phyloP scores from a whole-genome alignment of 1,140 invertebrate species.

The Zeugodacus cucurbitae region DNA sequence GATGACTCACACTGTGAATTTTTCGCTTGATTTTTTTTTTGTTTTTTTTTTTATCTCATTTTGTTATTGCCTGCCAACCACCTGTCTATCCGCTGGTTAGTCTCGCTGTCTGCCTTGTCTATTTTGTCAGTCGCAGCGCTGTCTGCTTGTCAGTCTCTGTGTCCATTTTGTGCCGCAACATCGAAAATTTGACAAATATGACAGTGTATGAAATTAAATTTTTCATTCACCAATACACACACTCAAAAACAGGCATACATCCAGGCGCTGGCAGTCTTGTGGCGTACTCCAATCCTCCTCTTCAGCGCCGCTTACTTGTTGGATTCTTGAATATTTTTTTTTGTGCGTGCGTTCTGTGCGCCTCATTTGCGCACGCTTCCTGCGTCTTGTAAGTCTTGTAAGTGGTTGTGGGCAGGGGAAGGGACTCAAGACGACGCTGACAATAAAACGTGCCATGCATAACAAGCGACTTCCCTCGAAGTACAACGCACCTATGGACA shows the following conservation, averaged over 20 bases:
- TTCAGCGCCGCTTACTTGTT: neutral
- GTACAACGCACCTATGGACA: neutral
- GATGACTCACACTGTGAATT: neutral
- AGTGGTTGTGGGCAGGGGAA: neutral
- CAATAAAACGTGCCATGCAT: constrained; percentile 28
- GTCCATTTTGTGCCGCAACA: constrained; percentile 13
- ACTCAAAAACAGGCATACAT: neutral
- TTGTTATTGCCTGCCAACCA: neutral
- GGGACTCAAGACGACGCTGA: neutral
- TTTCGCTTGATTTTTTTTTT: too few species aligned
- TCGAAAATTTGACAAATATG: constrained; percentile 37
- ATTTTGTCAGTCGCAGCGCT: neutral
- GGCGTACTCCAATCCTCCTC: too few species aligned
- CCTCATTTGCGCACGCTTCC: neutral
- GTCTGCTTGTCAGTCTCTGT: neutral
- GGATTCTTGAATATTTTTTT: neutral
- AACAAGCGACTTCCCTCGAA: neutral
- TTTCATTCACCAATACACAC: neutral
- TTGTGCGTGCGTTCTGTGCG: neutral
- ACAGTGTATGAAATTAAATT: constrained; percentile 30
- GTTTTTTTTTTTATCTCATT: neutral
- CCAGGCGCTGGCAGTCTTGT: neutral
- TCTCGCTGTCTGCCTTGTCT: neutral
- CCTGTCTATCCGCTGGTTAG: neutral
- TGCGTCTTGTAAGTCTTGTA: neutral